Evolutionary conservation across 2,113 vertebrate species (phyloP), one percentile per base, ranked within the genome.

Genomic region (Eclectus roratus): DNA sequence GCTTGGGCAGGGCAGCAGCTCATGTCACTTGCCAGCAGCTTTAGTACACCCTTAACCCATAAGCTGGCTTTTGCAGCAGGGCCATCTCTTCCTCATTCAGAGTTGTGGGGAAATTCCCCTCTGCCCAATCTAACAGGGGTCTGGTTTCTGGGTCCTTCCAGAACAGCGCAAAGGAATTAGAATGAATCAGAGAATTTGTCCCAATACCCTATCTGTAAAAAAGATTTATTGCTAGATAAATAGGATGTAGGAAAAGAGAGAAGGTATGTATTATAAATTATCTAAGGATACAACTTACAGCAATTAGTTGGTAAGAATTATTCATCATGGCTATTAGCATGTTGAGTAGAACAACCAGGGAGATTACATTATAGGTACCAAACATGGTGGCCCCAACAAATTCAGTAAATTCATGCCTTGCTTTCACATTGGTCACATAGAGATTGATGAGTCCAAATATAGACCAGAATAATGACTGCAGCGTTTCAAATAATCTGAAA

Each of bases 311-410:
- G 94, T 99, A 99, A 58, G 99, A 99, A 96, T 99, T 99, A 97
- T 99, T 99, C 99, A 99, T 99, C 99, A 99, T 99, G 53, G 99
- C 99, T 86, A 99, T 99, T 25, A 99, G 96, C 99, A 99, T 99
- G 97, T 99, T 99, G 86, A 99, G 98, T n/a, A 99, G 98, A 77
- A 99, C 99, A 35, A 99, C 99, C 85, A 99, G 96, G 55, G 99
- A 99, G 97, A 99, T 99, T 93, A 99, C 97, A 47, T 99, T 99
- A 91, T 99, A 99, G 3, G 99, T 99, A 64, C 99, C 99, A 86
- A 99, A 99, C 99, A 99, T 99, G 39, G 99, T 99, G 83, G 98
- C 98, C 11, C 99, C 99, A 65, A 99, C 99, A 94, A 99, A 99
- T 92, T 99, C 99, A 2, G 99, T 99, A 93, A 99, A 99, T 95